phyloP scores from a whole-genome alignment of 1,140 invertebrate genomes.

The Monomorium pharaonis region DNA sequence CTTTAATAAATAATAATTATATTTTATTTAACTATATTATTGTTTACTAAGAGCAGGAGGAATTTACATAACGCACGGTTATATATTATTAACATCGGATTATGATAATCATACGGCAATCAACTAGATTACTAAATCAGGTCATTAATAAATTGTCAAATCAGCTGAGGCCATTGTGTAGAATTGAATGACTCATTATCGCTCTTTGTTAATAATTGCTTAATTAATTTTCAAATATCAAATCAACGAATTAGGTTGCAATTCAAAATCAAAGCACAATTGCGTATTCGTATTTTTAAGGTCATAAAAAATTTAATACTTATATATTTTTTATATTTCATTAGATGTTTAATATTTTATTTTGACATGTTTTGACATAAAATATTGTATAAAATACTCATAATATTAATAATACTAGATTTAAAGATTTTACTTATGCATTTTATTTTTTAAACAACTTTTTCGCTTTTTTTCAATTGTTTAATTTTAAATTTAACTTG shows the following conservation, averaged over 20 bases:
- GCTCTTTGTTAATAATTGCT: constrained; percentile 40
- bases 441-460: background rate
- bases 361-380: background rate
- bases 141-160: constrained; percentile 45
- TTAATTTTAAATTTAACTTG: background rate
- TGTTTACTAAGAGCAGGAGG: background rate
- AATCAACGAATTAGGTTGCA: background rate
- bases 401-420: background rate
- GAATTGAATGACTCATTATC: constrained; percentile 24
- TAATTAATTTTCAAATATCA: constrained; percentile 36
- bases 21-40: background rate
- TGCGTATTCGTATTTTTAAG: background rate
- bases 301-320: background rate
- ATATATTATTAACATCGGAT: constrained; percentile 40
- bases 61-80: background rate
- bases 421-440: background rate
- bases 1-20: background rate
- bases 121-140: constrained; percentile 33
- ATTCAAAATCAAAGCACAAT: constrained; percentile 25
- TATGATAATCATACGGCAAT: constrained; percentile 38
- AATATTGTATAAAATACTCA: background rate
- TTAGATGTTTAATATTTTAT: too few relatives aligned
- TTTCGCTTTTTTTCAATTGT: background rate
- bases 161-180: constrained; percentile 41
- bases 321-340: background rate